phyloP scores from a whole-genome alignment of 2,888 invertebrate species.

The Noctua pronuba region DNA sequence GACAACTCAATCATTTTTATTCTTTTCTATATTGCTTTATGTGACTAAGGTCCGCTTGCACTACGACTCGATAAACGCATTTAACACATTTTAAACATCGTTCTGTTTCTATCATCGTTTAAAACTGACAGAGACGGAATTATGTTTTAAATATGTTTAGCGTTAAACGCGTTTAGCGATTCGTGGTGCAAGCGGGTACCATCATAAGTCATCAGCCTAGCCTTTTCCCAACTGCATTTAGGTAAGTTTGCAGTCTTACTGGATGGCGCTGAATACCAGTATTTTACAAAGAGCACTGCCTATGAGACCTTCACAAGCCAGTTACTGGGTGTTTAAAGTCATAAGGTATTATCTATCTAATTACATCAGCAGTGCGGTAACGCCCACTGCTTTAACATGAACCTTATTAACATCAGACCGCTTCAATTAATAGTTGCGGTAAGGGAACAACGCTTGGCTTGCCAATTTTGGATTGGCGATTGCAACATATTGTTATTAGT shows the following conservation, averaged over 20 bases:
- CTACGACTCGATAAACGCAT: too few species aligned
- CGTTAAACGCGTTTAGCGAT: too few species aligned
- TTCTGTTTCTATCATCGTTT: too few species aligned
- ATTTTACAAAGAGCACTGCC: neutral
- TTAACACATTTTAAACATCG: too few species aligned
- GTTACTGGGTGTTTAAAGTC: neutral
- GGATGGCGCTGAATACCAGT: neutral
- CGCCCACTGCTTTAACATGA: conserved; percentile 26
- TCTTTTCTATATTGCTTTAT: too few species aligned
- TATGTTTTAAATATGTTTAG: too few species aligned
- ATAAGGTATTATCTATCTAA: conserved; percentile 27
- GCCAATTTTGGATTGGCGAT: conserved; percentile 53
- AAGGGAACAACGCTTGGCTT: conserved; percentile 47
- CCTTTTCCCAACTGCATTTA: neutral
- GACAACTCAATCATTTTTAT: too few species aligned
- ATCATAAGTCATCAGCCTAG: neutral
- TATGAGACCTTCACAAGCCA: neutral
- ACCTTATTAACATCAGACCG: conserved; percentile 45
- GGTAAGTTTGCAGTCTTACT: neutral
- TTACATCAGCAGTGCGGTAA: conserved; percentile 24
- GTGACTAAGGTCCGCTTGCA: too few species aligned
- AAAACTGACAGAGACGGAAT: too few species aligned
- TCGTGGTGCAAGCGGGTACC: too few species aligned
- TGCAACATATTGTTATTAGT: conserved; percentile 46
- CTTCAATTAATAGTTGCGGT: conserved; percentile 55